A percentile compares a stretch with the other conserved stretches of the same genome.
Evolutionary conservation across 2,113 vertebrate species (phyloP).

Genomic region (Cynocephalus volans): DNA sequence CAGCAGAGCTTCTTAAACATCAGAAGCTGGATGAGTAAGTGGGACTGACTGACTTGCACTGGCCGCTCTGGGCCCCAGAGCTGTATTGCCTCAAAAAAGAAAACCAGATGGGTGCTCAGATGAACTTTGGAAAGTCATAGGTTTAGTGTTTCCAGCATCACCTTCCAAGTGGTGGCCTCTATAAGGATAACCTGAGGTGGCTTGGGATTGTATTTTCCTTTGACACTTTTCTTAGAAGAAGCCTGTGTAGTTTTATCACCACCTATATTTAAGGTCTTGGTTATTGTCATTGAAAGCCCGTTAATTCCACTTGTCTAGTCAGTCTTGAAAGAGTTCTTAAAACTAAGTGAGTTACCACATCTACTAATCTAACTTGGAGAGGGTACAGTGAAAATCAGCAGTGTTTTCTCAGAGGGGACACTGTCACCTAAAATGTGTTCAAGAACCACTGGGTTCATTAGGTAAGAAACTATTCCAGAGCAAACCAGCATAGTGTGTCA

Average conservation of each 20-base stretch:
- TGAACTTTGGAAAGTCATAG: not conserved
- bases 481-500: not conserved
- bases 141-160: not conserved
- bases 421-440: not conserved
- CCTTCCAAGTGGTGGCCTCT: not conserved
- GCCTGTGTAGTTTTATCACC: not conserved
- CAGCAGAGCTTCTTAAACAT: slow-evolving; percentile 98
- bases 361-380: not conserved
- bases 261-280: not conserved
- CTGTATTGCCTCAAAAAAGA: not conserved
- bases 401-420: not conserved
- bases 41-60: not conserved
- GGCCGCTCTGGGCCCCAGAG: not conserved
- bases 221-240: not conserved
- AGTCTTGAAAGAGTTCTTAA: not conserved
- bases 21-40: slow-evolving; percentile 99
- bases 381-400: not conserved
- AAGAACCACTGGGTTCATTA: not conserved
- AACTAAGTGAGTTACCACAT: not conserved
- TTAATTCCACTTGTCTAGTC: not conserved
- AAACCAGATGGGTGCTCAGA: not conserved
- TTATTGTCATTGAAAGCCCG: not conserved
- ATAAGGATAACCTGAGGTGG: not conserved
- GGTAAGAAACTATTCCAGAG: not conserved
- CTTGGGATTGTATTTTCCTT: not conserved